Evolutionary conservation across 2,888 invertebrate species (phyloP).

Genomic region (Protophormia terraenovae): DNA sequence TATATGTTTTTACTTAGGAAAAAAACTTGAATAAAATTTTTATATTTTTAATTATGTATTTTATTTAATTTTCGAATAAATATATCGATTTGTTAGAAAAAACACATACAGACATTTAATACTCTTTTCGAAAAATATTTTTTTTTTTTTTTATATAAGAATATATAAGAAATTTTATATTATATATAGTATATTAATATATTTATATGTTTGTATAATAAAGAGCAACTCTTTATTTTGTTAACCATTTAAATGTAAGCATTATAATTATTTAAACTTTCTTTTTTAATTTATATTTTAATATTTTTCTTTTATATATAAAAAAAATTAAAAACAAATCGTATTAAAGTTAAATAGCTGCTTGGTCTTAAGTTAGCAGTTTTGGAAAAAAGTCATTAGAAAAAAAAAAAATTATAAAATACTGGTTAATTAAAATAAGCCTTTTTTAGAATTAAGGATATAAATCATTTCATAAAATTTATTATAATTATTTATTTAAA

Average conservation of each 20-base stretch:
- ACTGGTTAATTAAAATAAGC: conserved; percentile 37
- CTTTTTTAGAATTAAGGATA: conserved; percentile 7
- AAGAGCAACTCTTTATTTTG: conserved; percentile 30
- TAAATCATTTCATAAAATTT: conserved; percentile 26
- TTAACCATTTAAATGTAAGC: conserved; percentile 53
- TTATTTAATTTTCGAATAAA: conserved; percentile 26
- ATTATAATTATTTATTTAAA: conserved; percentile 37
- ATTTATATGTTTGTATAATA: background rate
- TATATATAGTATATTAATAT: background rate
- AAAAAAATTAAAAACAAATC: conserved; percentile 32
- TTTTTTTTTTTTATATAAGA: conserved; percentile 11
- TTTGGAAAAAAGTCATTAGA: background rate
- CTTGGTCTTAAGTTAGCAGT: conserved; percentile 5
- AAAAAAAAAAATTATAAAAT: no score
- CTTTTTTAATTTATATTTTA: background rate
- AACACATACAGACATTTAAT: conserved; percentile 47
- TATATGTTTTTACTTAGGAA: conserved; percentile 35
- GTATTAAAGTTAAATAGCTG: conserved; percentile 44
- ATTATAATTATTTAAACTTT: conserved; percentile 30
- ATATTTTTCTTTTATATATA: background rate
- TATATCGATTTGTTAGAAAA: conserved; percentile 30
- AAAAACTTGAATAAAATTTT: conserved; percentile 28
- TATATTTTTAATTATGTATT: background rate
- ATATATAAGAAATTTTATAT: conserved; percentile 17
- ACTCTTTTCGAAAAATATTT: conserved; percentile 42